These are phyloP conservation scores for Patiria miniata DNA, from an alignment of 35 echinoderm and acorn worm species.

Conservation along the genomic window DNA sequence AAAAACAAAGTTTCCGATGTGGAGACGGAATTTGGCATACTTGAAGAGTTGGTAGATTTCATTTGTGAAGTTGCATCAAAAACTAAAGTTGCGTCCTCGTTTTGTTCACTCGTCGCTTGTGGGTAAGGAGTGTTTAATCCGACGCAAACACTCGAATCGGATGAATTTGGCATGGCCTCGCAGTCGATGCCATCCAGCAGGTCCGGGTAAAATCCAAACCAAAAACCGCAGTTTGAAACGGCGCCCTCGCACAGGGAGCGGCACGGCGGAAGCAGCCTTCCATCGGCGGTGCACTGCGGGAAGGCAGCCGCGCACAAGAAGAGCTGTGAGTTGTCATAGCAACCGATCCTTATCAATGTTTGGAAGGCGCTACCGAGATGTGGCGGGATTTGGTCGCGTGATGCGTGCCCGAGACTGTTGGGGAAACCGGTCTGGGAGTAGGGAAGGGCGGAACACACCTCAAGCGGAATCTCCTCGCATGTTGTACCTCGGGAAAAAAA, in stretches of 20 bases:
- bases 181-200: neutral
- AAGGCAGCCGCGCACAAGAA: constrained; percentile 11
- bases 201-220: neutral
- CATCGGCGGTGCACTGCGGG: neutral
- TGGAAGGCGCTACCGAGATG: neutral
- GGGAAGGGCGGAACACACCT: neutral
- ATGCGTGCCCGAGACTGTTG: neutral
- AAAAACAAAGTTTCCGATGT: neutral
- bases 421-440: neutral
- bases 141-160: neutral
- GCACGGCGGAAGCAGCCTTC: neutral
- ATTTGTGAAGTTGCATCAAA: neutral
- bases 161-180: neutral
- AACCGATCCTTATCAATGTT: neutral
- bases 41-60: neutral
- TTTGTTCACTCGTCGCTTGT: neutral
- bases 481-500: neutral
- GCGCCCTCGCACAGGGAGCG: neutral
- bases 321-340: neutral
- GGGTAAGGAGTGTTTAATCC: neutral
- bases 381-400: neutral
- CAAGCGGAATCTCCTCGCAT: neutral
- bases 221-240: neutral
- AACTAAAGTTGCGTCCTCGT: neutral
- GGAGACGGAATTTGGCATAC: neutral